A percentile compares a stretch with the other conserved stretches of the same genome.
phyloP scores from a whole-genome alignment of 2,797 vertebrate genomes.

The Onychomys torridus region DNA sequence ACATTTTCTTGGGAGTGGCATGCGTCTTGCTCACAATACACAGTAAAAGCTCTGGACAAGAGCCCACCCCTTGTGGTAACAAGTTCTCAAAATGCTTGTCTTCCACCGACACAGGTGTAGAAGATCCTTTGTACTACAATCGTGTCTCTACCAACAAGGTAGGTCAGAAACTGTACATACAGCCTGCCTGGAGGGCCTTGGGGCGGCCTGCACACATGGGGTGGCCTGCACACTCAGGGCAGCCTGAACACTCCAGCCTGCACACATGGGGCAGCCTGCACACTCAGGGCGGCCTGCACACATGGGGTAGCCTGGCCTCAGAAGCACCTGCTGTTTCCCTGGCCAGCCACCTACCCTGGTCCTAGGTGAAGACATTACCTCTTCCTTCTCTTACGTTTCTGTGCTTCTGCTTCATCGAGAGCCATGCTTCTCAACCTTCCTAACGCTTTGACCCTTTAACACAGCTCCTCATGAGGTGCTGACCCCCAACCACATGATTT shows the following conservation, averaged over 20 bases:
- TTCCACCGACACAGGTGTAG: background rate
- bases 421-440: background rate
- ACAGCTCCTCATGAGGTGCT: background rate
- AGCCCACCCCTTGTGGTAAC: background rate
- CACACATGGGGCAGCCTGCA: no score
- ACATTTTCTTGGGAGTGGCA: background rate
- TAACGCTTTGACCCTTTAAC: background rate
- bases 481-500: background rate
- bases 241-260: no score
- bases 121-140: rapidly evolving
- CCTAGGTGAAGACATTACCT: background rate
- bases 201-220: background rate
- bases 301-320: background rate
- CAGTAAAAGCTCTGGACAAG: background rate
- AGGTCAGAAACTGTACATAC: background rate
- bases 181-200: rapidly evolving
- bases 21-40: background rate
- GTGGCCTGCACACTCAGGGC: no score
- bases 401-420: background rate
- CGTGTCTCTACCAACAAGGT: background rate
- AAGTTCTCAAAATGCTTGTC: background rate
- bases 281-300: no score
- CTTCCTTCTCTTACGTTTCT: background rate
- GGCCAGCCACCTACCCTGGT: rapidly evolving
- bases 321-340: background rate